Evolutionary conservation across 2,113 vertebrate species (phyloP), one percentile per base, ranked within the genome.

Genomic region (Tupaia tana): DNA sequence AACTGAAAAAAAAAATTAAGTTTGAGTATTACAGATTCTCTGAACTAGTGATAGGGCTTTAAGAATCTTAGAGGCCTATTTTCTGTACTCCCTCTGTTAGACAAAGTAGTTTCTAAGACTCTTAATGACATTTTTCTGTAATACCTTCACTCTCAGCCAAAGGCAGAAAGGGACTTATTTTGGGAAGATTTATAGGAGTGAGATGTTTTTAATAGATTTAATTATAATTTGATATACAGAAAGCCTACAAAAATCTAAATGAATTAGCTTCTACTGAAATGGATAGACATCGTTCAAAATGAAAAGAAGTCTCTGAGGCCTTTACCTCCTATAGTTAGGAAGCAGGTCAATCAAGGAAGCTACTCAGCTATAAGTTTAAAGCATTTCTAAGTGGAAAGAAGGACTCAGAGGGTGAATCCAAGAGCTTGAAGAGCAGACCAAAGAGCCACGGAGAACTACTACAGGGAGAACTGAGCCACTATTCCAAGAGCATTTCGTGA

Each of bases 111-210:
- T 94, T 70, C 27, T 69, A 86, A 56, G 31, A 71, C 20, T 85
- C 27, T 86, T 75, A 91, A n/a, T 31, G 24, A 2, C 25, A 79
- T 91, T 93, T 83, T 74, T 54, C 19, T 24, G 81, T 22, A 61
- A 8, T 14, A 59, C 2, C 29, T 13, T 81, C 31, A 93, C 64
- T 86, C 8, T 70, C 20, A 85, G 29, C 16, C 43, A 74, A 91
- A 96, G 19, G 70, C 71, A 73, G 66, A 93, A 13, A 83, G 29
- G 58, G 31, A 59, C 14, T 86, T 95, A 77, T 75, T 74, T 91
- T 59, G 69, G n/a, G 80, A 88, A 80, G 31, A 74, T 89, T 70
- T 86, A 31, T 86, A 27, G 25, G 6, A 80, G 15, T 77, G 75
- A 3, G 16, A 73, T 77, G 15, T 91, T 89, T 77, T 86, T 52